These are phyloP conservation scores for Panthera leo DNA, from an alignment of 2,113 vertebrate species.

Conservation along the genomic window DNA sequence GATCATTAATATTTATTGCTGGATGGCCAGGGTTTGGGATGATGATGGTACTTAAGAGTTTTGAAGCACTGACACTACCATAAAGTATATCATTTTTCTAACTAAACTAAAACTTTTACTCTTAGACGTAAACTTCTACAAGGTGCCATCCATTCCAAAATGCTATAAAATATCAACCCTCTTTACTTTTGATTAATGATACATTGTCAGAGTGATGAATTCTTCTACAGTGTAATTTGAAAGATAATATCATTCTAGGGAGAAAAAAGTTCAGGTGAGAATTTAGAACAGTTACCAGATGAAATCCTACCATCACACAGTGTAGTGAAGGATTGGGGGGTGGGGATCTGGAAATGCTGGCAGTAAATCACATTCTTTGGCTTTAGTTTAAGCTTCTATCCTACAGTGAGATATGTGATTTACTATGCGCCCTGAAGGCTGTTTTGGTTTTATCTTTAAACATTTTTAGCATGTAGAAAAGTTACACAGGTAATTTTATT, in stretches of 20 bases:
- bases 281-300: constrained; percentile 66
- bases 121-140: constrained; percentile 61
- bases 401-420: not conserved
- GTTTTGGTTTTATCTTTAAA: constrained; percentile 65
- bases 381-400: constrained; percentile 29
- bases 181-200: constrained; percentile 73
- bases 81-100: constrained; percentile 4
- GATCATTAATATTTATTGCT: not conserved
- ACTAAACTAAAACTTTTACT: constrained; percentile 66
- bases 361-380: constrained; percentile 60
- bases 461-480: constrained; percentile 41
- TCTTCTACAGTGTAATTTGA: constrained; percentile 67
- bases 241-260: constrained; percentile 73
- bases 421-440: not conserved
- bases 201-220: constrained; percentile 72
- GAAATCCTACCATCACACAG: constrained; percentile 44
- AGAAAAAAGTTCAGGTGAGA: constrained; percentile 65
- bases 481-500: constrained; percentile 2
- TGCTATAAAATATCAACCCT: constrained; percentile 60
- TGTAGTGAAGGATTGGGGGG: not conserved
- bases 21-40: not conserved
- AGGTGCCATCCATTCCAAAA: constrained; percentile 61
- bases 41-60: not conserved
- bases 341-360: not conserved
- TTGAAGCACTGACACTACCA: not conserved